A percentile compares a stretch with the other conserved stretches of the same genome.
Conservation (phyloP, 2,888 invertebrate genomes). For the Scotopteryx bipunctaria region DNA sequence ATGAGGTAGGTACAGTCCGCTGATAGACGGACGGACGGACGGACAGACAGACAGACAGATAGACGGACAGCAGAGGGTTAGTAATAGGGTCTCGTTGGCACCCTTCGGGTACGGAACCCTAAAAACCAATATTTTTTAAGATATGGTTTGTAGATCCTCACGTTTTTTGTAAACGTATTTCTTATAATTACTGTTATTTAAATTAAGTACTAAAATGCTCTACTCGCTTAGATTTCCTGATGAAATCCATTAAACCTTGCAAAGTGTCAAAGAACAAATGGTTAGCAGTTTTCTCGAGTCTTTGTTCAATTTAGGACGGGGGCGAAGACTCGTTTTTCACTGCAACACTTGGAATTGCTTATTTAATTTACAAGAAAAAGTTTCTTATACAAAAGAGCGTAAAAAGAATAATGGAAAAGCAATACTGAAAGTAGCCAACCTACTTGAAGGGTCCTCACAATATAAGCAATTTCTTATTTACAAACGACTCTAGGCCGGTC, state of each 20-base stretch:
- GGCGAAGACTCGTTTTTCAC: slow-evolving; percentile 25
- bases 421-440: background rate
- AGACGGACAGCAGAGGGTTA: no score
- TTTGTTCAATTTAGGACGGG: slow-evolving; percentile 41
- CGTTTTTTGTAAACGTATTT: no score
- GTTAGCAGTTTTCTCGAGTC: slow-evolving; percentile 33
- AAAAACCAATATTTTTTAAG: no score
- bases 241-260: slow-evolving; percentile 21
- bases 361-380: slow-evolving; percentile 15
- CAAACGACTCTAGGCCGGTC: background rate
- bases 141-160: no score
- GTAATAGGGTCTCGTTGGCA: no score
- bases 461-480: slow-evolving; percentile 2
- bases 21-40: no score
- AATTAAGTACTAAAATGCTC: no score
- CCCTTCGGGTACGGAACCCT: no score
- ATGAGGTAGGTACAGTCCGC: no score
- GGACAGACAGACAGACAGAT: no score
- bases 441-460: slow-evolving; percentile 5
- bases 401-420: background rate
- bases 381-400: slow-evolving; percentile 2
- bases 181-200: no score
- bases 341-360: slow-evolving; percentile 19
- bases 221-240: slow-evolving; percentile 13
- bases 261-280: slow-evolving; percentile 35